A percentile compares a stretch with the other conserved stretches of the same genome.
Evolutionary conservation across 2,113 vertebrate species (phyloP).

Genomic region (Hypomesus transpacificus): DNA sequence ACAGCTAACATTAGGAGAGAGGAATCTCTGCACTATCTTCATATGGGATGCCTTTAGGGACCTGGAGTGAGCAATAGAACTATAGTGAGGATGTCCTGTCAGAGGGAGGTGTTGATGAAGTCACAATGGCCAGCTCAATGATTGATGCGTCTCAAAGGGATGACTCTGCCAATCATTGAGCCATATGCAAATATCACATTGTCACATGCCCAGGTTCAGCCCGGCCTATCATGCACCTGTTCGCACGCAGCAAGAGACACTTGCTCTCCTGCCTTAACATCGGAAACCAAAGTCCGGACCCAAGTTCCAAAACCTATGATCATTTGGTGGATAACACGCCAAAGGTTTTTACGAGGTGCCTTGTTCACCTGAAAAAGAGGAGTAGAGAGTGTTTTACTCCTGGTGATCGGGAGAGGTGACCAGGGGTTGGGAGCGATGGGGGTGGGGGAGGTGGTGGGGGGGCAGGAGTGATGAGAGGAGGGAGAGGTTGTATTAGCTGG

Average conservation of each 20-base stretch:
- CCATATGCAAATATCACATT: not conserved
- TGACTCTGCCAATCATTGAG: constrained; percentile 52
- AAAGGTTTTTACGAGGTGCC: not conserved
- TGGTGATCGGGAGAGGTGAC: not conserved
- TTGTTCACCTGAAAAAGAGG: constrained; percentile 1
- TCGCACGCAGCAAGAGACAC: too few species aligned
- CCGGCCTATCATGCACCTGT: too few species aligned
- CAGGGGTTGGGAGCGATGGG: not conserved
- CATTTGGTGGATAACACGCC: not conserved
- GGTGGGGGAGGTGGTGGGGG: constrained; percentile 4
- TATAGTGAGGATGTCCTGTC: constrained; percentile 31
- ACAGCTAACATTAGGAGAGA: not conserved
- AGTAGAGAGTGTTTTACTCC: not conserved
- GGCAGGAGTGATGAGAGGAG: not conserved
- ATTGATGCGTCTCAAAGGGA: constrained; percentile 51
- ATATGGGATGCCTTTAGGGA: not conserved
- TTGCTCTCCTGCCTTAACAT: too few species aligned
- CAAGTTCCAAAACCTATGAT: not conserved
- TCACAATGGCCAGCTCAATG: constrained; percentile 46
- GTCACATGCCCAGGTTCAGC: not conserved
- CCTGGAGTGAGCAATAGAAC: constrained; percentile 53
- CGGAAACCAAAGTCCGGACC: too few species aligned
- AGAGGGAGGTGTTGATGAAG: constrained; percentile 30
- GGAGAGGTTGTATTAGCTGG: not conserved
- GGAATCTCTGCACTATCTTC: constrained; percentile 6